Conservation (phyloP, 2,888 invertebrate species). For the Theristus sp. region DNA sequence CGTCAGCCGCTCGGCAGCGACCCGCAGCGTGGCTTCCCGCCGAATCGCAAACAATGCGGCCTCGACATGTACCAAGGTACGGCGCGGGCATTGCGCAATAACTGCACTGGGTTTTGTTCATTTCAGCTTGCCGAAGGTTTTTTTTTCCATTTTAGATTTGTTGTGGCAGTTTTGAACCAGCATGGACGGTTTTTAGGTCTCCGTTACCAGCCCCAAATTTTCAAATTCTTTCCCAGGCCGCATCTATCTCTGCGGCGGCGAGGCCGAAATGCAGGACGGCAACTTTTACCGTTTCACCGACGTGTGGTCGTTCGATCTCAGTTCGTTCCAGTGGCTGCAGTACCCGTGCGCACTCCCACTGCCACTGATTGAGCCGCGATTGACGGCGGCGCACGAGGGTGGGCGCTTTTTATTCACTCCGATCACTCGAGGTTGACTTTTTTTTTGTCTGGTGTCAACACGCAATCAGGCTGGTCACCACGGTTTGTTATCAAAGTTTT, state of each 20-base stretch:
- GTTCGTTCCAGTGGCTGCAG: neutral
- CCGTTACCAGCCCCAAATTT: too few relatives aligned
- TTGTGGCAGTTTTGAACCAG: neutral
- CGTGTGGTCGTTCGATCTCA: neutral
- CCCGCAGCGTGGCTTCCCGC: constrained; percentile 20
- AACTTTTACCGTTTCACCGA: neutral
- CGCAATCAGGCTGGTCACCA: too few relatives aligned
- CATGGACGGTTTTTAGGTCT: too few relatives aligned
- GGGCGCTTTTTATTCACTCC: neutral
- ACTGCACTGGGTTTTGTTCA: neutral
- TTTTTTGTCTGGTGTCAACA: neutral
- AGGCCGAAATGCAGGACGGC: neutral
- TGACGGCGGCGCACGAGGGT: constrained; percentile 22
- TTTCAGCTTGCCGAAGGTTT: neutral
- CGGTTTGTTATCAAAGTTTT: too few relatives aligned
- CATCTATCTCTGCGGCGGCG: neutral
- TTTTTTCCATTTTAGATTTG: neutral
- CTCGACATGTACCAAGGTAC: constrained; percentile 12
- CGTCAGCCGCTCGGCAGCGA: constrained; percentile 20
- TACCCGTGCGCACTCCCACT: constrained; percentile 5
- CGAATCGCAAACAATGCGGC: constrained; percentile 21
- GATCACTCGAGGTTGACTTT: neutral
- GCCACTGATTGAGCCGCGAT: constrained; percentile 23
- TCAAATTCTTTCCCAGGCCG: neutral
- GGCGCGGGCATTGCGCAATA: too few relatives aligned